Evolutionary conservation across 2,888 invertebrate genomes (phyloP).

Genomic region (Hipparchia sbordonii): DNA sequence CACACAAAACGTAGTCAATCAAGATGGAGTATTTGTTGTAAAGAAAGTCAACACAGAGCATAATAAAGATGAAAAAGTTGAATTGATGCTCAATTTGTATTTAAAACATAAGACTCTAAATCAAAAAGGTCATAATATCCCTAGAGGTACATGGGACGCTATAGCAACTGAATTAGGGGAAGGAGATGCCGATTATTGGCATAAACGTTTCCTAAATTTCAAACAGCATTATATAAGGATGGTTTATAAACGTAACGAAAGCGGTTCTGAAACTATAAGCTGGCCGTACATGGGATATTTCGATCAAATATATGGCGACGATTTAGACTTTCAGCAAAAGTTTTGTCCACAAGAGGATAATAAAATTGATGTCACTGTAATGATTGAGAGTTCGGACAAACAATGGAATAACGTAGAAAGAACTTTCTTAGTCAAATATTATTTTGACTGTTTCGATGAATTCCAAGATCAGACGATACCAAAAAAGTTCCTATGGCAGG

Average conservation of each 20-base stretch:
- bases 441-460: conserved; percentile 70
- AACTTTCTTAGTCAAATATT: conserved; percentile 69
- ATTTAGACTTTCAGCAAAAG: conserved; percentile 61
- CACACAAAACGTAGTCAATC: conserved; percentile 34
- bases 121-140: conserved; percentile 54
- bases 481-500: conserved; percentile 70
- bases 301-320: conserved; percentile 66
- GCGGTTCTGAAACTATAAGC: conserved; percentile 51
- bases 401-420: conserved; percentile 65
- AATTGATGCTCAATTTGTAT: conserved; percentile 64
- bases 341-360: conserved; percentile 24
- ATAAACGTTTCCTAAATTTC: conserved; percentile 69
- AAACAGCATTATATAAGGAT: conserved; percentile 71
- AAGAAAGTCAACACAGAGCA: conserved; percentile 50
- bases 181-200: conserved; percentile 69
- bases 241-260: conserved; percentile 55
- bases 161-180: conserved; percentile 68
- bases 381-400: conserved; percentile 35
- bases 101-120: conserved; percentile 58
- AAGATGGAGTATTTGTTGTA: conserved; percentile 49
- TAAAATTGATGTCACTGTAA: conserved; percentile 22
- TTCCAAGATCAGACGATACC: conserved; percentile 71
- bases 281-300: conserved; percentile 72
- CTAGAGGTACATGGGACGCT: conserved; percentile 65
- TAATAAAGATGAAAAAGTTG: conserved; percentile 56